These are phyloP conservation scores for Notocelia uddmanniana DNA, from an alignment of 2,888 invertebrate species.

Conservation along the genomic window DNA sequence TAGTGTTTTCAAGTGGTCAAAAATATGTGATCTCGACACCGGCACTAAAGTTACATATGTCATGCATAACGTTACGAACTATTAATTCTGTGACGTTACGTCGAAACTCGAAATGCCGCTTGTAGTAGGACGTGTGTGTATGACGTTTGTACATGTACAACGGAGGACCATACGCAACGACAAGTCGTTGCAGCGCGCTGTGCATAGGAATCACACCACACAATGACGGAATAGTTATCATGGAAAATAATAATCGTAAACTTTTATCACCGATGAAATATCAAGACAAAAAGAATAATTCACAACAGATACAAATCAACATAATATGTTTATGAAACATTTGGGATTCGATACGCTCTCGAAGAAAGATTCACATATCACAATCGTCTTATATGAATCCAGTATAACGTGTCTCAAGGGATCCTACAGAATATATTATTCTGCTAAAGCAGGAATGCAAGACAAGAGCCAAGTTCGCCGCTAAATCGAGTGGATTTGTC, in stretches of 20 bases:
- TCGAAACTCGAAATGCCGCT: too few species aligned
- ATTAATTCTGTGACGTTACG: too few species aligned
- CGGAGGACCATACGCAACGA: too few species aligned
- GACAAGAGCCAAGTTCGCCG: conserved; percentile 10
- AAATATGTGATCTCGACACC: too few species aligned
- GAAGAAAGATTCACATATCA: conserved; percentile 33
- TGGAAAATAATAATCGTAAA: not conserved
- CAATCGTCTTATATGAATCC: conserved; percentile 22
- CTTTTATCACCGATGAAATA: not conserved
- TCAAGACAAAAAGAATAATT: not conserved
- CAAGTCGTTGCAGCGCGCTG: too few species aligned
- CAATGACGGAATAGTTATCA: too few species aligned
- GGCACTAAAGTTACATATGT: too few species aligned
- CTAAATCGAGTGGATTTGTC: not conserved
- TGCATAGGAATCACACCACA: too few species aligned
- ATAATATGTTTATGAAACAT: not conserved
- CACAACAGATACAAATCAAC: not conserved
- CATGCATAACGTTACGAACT: too few species aligned
- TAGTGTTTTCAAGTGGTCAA: too few species aligned
- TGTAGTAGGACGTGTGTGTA: too few species aligned
- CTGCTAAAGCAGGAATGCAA: not conserved
- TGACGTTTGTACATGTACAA: too few species aligned
- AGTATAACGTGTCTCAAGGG: conserved; percentile 20
- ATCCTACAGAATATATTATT: not conserved
- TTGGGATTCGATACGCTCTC: conserved; percentile 9